Base-by-base conservation (phyloP, 2,888 invertebrate genomes). In the Lasius platythorax region DNA sequence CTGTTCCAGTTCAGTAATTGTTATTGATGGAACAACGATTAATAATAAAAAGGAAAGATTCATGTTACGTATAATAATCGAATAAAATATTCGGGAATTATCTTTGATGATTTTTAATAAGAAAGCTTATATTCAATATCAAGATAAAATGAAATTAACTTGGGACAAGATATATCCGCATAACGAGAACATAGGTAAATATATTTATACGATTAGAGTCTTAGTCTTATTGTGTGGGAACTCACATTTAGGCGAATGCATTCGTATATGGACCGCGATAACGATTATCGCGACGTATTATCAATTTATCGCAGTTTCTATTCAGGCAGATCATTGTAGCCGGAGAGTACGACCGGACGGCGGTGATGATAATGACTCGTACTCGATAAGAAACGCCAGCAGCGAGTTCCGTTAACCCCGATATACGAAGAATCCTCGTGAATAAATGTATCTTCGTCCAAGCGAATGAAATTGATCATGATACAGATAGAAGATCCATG, bases 251-350 rank as follows among this genome's bases (percentile, higher is more conserved):
- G 70, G 64, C 50, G n/a, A 83, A 86, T 64, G 66, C 56, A 85
- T 66, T 73, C 75, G 5, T 50, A 74, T 88, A 85, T 89, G 73
- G 73, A 46, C 61, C 46, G 58, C 70, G 87, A 88, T 90, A 89
- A 72, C 61, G 66, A 66, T 63, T 91, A 90, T 90, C 87, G 46
- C n/a, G 28, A 23, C 37, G 3, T 68, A 68, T 46, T 84, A 91
- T 89, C 87, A 89, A 78, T 81, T 63, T 74, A 53, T 68, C 85
- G 46, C 83, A 73, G 43, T 91, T 89, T 87, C 73, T 85, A 82
- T 81, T 82, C 87, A 89, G 87, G 74, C 75, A 74, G 87, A 92
- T 89, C 90, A 91, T 53, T 92, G 92, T 90, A 91, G 88, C 83
- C 88, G 84, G 87, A 73, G 78, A 87, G 83, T 72, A 6, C 74